These are phyloP conservation scores for Rousettus leschenaultii DNA, from an alignment of 2,113 vertebrate genomes.

Conservation along the genomic window DNA sequence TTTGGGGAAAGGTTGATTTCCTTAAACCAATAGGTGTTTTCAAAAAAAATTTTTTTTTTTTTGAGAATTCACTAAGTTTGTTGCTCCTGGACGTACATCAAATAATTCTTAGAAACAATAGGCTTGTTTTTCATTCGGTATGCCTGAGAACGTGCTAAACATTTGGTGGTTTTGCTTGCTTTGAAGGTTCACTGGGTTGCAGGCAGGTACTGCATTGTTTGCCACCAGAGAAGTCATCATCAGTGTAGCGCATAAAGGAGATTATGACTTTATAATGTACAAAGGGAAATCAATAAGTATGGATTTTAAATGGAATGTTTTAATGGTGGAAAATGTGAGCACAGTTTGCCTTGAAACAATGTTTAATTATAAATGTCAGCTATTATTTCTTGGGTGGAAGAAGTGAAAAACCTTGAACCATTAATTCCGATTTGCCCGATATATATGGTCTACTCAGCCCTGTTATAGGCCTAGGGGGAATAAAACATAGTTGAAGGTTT, in stretches of 20 bases:
- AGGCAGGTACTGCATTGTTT: background rate
- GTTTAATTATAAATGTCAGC: slow-evolving; percentile 21
- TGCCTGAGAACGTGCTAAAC: background rate
- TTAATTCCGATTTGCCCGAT: slow-evolving; percentile 31
- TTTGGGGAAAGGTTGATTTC: background rate
- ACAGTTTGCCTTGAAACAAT: background rate
- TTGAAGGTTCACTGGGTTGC: background rate
- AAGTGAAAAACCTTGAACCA: background rate
- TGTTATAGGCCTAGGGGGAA: background rate
- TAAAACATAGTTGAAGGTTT: background rate
- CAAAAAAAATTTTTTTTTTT: background rate
- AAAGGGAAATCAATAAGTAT: background rate
- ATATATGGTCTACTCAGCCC: background rate
- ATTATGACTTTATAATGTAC: background rate
- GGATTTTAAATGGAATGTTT: background rate
- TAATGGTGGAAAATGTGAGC: background rate
- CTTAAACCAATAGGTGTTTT: background rate
- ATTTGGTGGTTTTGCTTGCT: background rate
- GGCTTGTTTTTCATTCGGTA: background rate
- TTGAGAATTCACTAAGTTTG: background rate
- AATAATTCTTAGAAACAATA: background rate
- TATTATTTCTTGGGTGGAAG: background rate
- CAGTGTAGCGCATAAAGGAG: background rate
- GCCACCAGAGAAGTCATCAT: background rate
- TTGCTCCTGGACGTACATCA: background rate